phyloP scores from a whole-genome alignment of 2,888 invertebrate genomes.

The Drosophila cracens region DNA sequence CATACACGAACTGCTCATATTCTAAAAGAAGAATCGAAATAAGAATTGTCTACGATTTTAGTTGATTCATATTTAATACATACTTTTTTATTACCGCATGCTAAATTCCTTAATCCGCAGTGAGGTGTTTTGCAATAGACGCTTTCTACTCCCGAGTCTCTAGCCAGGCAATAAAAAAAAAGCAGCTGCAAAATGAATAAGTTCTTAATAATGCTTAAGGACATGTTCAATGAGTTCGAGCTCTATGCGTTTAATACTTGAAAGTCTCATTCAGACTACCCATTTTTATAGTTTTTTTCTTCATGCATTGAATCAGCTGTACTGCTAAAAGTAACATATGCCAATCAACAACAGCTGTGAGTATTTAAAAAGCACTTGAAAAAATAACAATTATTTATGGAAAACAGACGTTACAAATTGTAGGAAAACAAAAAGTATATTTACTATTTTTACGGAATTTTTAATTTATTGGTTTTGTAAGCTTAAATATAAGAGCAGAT shows the following conservation, averaged over 20 bases:
- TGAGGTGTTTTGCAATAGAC: slow-evolving; percentile 29
- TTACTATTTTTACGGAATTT: background rate
- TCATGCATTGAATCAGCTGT: background rate
- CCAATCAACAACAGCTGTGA: slow-evolving; percentile 9
- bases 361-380: background rate
- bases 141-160: background rate
- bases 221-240: slow-evolving; percentile 12
- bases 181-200: background rate
- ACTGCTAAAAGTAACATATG: no score
- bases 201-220: background rate
- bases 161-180: background rate
- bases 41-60: background rate
- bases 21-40: slow-evolving; percentile 16
- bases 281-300: slow-evolving; percentile 26
- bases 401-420: background rate
- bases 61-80: slow-evolving; percentile 1
- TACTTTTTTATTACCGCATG: slow-evolving; percentile 31
- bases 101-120: slow-evolving; percentile 43
- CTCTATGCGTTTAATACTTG: background rate
- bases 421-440: background rate
- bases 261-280: no score
- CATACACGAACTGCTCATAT: slow-evolving; percentile 12
- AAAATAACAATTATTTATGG: background rate
- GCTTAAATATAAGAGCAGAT: background rate
- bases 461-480: background rate